phyloP scores from a whole-genome alignment of 1,140 invertebrate genomes.

The Andricus grossulariae region DNA sequence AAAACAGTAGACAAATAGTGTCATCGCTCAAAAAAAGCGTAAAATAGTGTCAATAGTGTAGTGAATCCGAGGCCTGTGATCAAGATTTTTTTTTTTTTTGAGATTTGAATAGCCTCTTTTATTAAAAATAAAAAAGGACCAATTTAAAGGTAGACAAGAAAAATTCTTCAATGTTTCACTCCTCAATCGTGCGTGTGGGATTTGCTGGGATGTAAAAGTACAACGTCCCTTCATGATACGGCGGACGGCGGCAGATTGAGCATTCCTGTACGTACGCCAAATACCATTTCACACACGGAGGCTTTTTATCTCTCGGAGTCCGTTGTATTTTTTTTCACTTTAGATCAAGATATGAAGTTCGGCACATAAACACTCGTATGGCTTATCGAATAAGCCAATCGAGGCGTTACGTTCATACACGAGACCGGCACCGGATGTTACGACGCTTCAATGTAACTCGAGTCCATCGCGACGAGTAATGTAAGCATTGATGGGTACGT shows the following conservation, averaged over 20 bases:
- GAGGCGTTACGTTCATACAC: slow-evolving; percentile 11
- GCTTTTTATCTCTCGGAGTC: background rate
- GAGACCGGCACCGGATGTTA: slow-evolving; percentile 37
- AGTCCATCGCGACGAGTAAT: slow-evolving; percentile 35
- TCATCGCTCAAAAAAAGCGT: too few relatives aligned
- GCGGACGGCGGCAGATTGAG: background rate
- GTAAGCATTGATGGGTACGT: background rate
- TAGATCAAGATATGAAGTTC: slow-evolving; percentile 18
- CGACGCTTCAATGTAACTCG: slow-evolving; percentile 34
- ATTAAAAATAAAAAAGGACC: too few relatives aligned
- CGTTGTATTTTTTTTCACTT: background rate
- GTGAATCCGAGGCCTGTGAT: too few relatives aligned
- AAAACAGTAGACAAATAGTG: too few relatives aligned
- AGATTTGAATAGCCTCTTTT: too few relatives aligned
- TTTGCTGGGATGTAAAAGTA: background rate
- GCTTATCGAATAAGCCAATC: slow-evolving; percentile 37
- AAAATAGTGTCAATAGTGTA: too few relatives aligned
- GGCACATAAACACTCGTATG: background rate
- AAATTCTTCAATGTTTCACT: background rate
- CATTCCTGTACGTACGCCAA: slow-evolving; percentile 2
- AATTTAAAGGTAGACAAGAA: background rate
- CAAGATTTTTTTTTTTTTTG: too few relatives aligned
- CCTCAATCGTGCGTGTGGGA: background rate
- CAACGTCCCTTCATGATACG: background rate
- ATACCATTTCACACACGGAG: slow-evolving; percentile 16